A percentile compares a stretch with the other conserved stretches of the same genome.
These are phyloP conservation scores for Riptortus pedestris DNA, from an alignment of 1,140 invertebrate species.

Conservation along the genomic window DNA sequence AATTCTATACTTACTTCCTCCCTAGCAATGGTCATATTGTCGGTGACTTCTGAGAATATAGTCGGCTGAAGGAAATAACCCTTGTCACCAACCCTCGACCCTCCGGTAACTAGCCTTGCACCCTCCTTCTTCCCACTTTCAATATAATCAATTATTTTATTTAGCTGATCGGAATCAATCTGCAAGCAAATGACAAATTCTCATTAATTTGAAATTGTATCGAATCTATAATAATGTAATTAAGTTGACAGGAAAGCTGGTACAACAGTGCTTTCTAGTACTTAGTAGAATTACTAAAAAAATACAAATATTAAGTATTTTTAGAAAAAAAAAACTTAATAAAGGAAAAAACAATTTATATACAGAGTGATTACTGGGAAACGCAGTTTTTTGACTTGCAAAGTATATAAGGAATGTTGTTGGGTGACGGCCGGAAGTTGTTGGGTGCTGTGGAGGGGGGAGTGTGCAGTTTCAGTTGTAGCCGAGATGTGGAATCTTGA, in stretches of 20 bases:
- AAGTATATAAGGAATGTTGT: no score
- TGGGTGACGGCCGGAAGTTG: no score
- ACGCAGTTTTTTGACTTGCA: no score
- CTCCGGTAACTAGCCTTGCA: slow-evolving; percentile 74
- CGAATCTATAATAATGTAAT: neutral
- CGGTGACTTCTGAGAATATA: slow-evolving; percentile 85
- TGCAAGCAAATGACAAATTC: slow-evolving; percentile 33
- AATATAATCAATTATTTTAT: slow-evolving; percentile 76
- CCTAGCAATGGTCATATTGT: slow-evolving; percentile 84
- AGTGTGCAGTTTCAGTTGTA: no score
- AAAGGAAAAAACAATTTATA: no score
- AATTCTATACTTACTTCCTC: slow-evolving; percentile 74
- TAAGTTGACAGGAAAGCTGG: neutral
- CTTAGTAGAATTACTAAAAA: no score
- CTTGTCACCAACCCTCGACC: slow-evolving; percentile 53
- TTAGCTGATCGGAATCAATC: slow-evolving; percentile 77
- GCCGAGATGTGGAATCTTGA: no score
- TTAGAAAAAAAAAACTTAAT: no score
- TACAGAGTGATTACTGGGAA: no score
- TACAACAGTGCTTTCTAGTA: neutral
- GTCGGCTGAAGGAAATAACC: slow-evolving; percentile 93
- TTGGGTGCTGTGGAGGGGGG: no score
- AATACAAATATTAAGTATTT: no score
- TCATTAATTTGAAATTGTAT: no score
- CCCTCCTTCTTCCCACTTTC: slow-evolving; percentile 79